phyloP scores from a whole-genome alignment of 2,888 invertebrate species.

The Hymenopus coronatus region DNA sequence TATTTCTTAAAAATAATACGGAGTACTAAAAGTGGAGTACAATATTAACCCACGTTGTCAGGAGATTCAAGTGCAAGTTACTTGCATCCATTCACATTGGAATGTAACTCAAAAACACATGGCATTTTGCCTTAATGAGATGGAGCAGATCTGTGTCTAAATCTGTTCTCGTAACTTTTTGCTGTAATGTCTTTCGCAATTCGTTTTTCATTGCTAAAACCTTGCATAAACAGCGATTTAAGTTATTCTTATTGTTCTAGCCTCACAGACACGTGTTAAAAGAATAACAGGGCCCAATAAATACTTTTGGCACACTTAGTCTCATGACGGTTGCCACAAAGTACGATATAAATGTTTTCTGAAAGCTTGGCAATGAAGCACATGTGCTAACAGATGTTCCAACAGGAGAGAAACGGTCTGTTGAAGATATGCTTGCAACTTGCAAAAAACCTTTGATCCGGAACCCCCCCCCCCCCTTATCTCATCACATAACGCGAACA shows the following conservation, averaged over 20 bases:
- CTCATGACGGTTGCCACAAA: not conserved
- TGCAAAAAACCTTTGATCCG: not conserved
- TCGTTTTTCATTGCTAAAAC: not conserved
- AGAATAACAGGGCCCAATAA: not conserved
- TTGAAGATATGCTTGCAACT: not conserved
- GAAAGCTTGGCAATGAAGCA: not conserved
- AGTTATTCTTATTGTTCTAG: no score
- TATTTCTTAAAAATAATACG: no score
- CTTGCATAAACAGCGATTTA: not conserved
- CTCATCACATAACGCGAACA: not conserved
- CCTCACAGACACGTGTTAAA: not conserved
- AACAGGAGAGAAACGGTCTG: not conserved
- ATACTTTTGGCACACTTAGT: not conserved
- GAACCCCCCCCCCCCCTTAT: not conserved
- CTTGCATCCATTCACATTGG: no score
- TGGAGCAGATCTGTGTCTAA: no score
- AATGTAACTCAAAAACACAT: no score
- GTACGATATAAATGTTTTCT: not conserved
- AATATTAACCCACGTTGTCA: no score
- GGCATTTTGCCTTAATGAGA: no score
- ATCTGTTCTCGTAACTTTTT: no score
- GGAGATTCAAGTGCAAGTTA: no score
- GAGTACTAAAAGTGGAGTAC: no score
- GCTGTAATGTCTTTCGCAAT: not conserved
- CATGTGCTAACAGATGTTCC: not conserved